A percentile compares a stretch with the other conserved stretches of the same genome.
Conservation (phyloP, 1,140 invertebrate species). For the Carposina sasakii region DNA sequence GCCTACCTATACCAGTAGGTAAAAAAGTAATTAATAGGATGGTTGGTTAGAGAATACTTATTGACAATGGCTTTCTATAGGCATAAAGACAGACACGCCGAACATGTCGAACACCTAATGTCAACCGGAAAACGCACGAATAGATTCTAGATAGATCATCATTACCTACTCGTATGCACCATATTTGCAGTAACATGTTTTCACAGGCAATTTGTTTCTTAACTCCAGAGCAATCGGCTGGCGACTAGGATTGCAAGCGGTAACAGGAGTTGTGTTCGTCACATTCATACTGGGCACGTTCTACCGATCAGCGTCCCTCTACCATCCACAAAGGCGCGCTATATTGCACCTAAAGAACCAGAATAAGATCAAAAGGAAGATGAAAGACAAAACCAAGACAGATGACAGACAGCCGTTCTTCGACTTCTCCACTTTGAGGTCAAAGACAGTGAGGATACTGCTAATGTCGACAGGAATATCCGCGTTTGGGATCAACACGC, state of each 20-base stretch:
- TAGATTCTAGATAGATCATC: too few species aligned
- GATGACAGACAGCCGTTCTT: slow-evolving; percentile 89
- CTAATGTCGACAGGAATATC: slow-evolving; percentile 84
- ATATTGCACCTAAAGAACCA: slow-evolving; percentile 94
- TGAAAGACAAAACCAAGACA: slow-evolving; percentile 81
- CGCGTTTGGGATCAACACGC: slow-evolving; percentile 89
- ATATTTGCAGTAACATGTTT: too few species aligned
- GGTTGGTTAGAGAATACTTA: too few species aligned
- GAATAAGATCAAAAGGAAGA: slow-evolving; percentile 81
- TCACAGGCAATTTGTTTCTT: too few species aligned
- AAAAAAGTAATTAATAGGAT: too few species aligned
- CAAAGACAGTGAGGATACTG: slow-evolving; percentile 88
- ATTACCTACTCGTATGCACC: too few species aligned
- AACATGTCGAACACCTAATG: too few species aligned
- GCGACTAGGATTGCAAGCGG: slow-evolving; percentile 88
- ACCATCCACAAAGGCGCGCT: slow-evolving; percentile 90
- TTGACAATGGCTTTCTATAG: too few species aligned
- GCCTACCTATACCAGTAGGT: too few species aligned
- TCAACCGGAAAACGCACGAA: too few species aligned
- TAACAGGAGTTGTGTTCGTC: slow-evolving; percentile 87
- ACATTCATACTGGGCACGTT: slow-evolving; percentile 92
- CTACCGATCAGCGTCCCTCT: slow-evolving; percentile 91
- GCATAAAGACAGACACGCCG: too few species aligned
- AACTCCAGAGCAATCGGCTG: slow-evolving; percentile 90
- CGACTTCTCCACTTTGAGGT: slow-evolving; percentile 87